Base-by-base conservation (phyloP, 2,888 invertebrate species). In the Euproctis similis region DNA sequence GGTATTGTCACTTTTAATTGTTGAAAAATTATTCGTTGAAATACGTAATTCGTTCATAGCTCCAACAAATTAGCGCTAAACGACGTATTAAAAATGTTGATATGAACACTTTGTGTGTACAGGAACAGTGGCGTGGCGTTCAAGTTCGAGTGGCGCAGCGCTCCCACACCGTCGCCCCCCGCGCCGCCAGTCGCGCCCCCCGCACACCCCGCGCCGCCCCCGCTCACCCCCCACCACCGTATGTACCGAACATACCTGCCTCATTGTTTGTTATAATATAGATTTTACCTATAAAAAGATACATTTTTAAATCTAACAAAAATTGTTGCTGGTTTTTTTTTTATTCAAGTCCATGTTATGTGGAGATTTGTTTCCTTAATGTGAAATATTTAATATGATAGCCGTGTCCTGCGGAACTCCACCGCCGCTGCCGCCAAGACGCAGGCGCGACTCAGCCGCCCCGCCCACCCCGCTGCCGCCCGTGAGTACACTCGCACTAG, bases 401-500 rank as follows among this genome's bases (percentile, higher is more conserved):
- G 46, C 48, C 20, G 41, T 42, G 11, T 53, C 53, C 25, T 58
- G 72, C 46, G 62, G 70, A 38, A 73, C 80, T 0, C 84, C 85
- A 1, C 85, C 85, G 0, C 85, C 85, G 8, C 58, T 85, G 27
- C 85, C 85, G 2, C 85, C 85, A 28, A 67, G 85, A 0, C 54
- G 80, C 0, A 51, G 81, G 4, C 50, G 77, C 1, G 84, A 85
- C 57, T 76, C 77, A 2, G 54, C 68, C 36, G 72, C 73, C 28
- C 74, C 78, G 10, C 69, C 59, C 48, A 76, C 81, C 6, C 78
- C 77, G 4, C 46, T 64, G 6, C 68, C 62, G 7, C 46, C 43
- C 8, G 59, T 59, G 13, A 46, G 52, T 22, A 30, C 7, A 16
- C 4, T 14, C 14, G 14, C 14, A 14, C 14, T 3, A 14, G 14